phyloP scores from a whole-genome alignment of 64 coral and sea anemone species.

The Montipora capricornis region DNA sequence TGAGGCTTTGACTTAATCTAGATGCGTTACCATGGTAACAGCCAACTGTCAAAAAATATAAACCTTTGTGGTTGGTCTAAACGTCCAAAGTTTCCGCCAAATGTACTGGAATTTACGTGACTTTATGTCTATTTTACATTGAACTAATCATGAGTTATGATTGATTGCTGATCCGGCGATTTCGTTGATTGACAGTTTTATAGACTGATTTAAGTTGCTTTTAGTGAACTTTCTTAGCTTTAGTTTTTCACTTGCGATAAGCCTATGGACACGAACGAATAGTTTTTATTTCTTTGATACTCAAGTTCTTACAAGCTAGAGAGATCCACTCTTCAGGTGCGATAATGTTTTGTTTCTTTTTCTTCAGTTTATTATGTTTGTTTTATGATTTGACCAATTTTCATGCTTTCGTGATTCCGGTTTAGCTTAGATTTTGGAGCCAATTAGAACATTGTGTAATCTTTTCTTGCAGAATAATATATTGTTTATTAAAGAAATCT shows the following conservation, averaged over 20 bases:
- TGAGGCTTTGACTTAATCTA: no score
- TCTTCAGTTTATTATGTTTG: no score
- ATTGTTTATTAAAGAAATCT: not conserved
- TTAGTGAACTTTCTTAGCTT: constrained; percentile 3
- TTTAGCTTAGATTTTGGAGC: no score
- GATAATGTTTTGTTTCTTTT: no score
- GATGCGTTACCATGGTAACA: no score
- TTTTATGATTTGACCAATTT: not conserved
- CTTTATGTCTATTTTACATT: not conserved
- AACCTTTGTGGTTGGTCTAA: not conserved
- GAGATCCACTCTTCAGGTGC: no score
- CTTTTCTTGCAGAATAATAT: not conserved
- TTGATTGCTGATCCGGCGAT: no score
- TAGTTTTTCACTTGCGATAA: constrained; percentile 7
- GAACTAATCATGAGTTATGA: not conserved
- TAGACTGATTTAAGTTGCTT: constrained; percentile 8
- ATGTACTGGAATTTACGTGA: not conserved
- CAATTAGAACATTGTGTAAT: not conserved
- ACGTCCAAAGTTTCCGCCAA: constrained; percentile 6
- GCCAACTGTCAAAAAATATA: no score
- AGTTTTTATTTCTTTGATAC: not conserved
- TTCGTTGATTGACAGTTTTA: not conserved
- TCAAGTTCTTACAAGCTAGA: no score
- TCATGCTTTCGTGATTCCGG: not conserved
- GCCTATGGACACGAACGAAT: constrained; percentile 5